Evolutionary conservation across 2,888 invertebrate genomes (phyloP).

Genomic region (Eutolmus rufibarbis): DNA sequence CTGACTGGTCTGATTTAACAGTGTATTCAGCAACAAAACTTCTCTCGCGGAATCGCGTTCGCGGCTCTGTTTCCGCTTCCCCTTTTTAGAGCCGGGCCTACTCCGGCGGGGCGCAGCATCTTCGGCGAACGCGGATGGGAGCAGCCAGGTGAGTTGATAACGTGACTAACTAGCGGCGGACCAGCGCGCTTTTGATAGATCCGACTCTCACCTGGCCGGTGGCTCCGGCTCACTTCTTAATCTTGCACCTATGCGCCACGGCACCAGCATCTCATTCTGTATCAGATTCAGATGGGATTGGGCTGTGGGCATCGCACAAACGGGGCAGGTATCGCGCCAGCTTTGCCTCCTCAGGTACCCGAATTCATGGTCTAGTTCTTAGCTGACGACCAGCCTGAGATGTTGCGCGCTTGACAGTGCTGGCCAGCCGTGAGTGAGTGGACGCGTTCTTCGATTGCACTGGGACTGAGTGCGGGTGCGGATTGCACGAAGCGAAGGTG

Average conservation of each 20-base stretch:
- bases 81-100: neutral
- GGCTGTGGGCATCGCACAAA: constrained; percentile 31
- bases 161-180: neutral
- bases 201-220: constrained; percentile 31
- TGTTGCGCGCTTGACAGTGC: constrained; percentile 26
- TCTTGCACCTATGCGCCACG: constrained; percentile 31
- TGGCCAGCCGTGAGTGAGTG: neutral
- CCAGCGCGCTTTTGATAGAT: constrained; percentile 25
- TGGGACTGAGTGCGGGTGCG: constrained; percentile 22
- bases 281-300: constrained; percentile 25
- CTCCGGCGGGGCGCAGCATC: neutral
- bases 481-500: neutral
- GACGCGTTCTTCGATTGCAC: neutral
- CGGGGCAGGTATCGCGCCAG: constrained; percentile 37
- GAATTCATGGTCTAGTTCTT: constrained; percentile 41
- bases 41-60: neutral
- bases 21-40: constrained; percentile 6
- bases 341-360: constrained; percentile 40
- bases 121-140: neutral
- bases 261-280: constrained; percentile 37
- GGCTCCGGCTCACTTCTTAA: constrained; percentile 16
- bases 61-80: constrained; percentile 7
- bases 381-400: constrained; percentile 36
- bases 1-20: neutral
- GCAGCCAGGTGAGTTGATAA: constrained; percentile 20